Conservation (phyloP, 2,888 invertebrate genomes). For the Meteorus cinctellus region DNA sequence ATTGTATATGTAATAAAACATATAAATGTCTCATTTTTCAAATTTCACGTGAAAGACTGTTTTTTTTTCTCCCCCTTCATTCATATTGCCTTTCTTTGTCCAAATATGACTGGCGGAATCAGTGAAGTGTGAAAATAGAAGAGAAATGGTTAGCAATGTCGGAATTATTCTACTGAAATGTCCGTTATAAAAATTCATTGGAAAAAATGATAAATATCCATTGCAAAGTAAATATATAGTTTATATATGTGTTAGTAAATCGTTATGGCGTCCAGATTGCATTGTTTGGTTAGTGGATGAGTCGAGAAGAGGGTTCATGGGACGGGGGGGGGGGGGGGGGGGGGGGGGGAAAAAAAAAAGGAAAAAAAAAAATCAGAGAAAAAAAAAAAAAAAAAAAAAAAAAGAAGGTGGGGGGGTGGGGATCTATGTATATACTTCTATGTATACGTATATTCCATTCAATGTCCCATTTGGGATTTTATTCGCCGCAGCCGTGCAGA, state of each 20-base stretch:
- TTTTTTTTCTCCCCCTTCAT: not conserved
- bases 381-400: too few species aligned
- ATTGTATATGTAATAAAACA: slow-evolving; percentile 44
- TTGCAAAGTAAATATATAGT: slow-evolving; percentile 21
- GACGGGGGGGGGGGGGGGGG: too few species aligned
- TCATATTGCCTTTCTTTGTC: not conserved
- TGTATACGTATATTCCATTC: slow-evolving; percentile 9
- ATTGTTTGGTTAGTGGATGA: slow-evolving; percentile 16
- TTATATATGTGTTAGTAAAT: not conserved
- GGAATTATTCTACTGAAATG: not conserved
- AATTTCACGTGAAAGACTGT: slow-evolving; percentile 21
- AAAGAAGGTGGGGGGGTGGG: too few species aligned
- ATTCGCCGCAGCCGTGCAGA: slow-evolving; percentile 11
- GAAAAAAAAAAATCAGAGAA: too few species aligned
- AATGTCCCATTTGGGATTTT: slow-evolving; percentile 26
- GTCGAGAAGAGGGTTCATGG: not conserved
- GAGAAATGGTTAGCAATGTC: slow-evolving; percentile 5
- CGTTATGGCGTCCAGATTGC: slow-evolving; percentile 8
- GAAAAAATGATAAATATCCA: slow-evolving; percentile 26
- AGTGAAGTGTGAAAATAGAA: slow-evolving; percentile 22
- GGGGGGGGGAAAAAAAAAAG: too few species aligned
- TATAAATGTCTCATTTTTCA: slow-evolving; percentile 52
- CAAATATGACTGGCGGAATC: slow-evolving; percentile 15
- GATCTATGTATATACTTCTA: too few species aligned
- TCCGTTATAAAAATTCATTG: slow-evolving; percentile 19